Conservation (phyloP, 1,140 invertebrate genomes). For the Drosophila grimshawi region DNA sequence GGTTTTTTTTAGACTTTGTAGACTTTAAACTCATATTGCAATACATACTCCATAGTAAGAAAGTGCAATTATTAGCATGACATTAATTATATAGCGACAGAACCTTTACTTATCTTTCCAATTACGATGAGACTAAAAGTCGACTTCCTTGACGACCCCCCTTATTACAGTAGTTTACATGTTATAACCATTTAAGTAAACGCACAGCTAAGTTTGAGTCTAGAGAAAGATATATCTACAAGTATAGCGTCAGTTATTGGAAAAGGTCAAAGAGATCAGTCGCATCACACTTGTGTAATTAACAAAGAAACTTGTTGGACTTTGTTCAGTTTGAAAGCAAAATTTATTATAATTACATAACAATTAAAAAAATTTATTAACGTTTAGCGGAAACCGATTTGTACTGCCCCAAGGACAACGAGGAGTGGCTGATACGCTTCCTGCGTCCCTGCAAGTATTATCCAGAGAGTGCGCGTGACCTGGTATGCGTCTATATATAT, state of each 20-base stretch:
- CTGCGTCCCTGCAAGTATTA: constrained; percentile 92
- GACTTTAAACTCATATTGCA: not conserved
- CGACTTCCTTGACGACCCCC: constrained; percentile 32
- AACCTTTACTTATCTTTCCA: constrained; percentile 11
- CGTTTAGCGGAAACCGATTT: constrained; percentile 89
- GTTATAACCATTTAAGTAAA: constrained; percentile 15
- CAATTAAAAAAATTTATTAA: constrained; percentile 44
- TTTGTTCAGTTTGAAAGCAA: not conserved
- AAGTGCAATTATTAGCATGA: constrained; percentile 24
- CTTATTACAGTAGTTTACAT: constrained; percentile 11
- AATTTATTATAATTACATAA: not conserved
- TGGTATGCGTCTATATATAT: constrained; percentile 86
- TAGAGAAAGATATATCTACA: constrained; percentile 3
- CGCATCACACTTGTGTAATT: not conserved
- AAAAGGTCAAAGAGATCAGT: constrained; percentile 15
- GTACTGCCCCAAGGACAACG: constrained; percentile 88
- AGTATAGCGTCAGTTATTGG: not conserved
- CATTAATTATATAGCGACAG: constrained; percentile 27
- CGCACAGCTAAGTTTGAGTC: constrained; percentile 1
- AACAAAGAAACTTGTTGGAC: not conserved
- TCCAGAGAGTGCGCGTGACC: constrained; percentile 89
- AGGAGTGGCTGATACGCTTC: constrained; percentile 90
- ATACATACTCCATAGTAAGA: not conserved
- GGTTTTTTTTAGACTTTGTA: too few species aligned
- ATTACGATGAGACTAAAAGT: constrained; percentile 23